Evolutionary conservation across 2,888 invertebrate genomes (phyloP).

Genomic region (Anagyrus pseudococci): DNA sequence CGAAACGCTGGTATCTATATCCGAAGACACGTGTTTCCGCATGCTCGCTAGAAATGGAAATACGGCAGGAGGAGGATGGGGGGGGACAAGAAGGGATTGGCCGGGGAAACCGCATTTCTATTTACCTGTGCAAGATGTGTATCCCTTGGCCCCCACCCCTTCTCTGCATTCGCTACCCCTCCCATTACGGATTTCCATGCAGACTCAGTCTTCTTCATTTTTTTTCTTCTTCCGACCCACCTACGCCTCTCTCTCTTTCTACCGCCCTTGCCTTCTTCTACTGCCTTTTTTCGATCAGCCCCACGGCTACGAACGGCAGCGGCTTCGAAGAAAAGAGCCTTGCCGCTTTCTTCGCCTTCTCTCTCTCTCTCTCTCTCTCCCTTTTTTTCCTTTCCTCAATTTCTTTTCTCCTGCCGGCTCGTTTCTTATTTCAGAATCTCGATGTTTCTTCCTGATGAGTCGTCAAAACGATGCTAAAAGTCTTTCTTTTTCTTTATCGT

Average conservation of each 20-base stretch:
- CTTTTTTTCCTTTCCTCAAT: not conserved
- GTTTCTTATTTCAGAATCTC: too few relatives aligned
- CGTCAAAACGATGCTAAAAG: conserved; percentile 2
- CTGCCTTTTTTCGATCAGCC: conserved; percentile 15
- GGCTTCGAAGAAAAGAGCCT: not conserved
- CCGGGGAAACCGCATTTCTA: conserved; percentile 38
- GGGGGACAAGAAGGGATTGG: too few relatives aligned
- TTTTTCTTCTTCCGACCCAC: conserved; percentile 19
- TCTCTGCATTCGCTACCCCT: conserved; percentile 12
- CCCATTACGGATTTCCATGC: conserved; percentile 37
- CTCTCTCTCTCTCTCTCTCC: not conserved
- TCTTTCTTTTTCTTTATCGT: too few relatives aligned
- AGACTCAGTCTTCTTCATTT: conserved; percentile 22
- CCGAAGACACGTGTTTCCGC: conserved; percentile 22
- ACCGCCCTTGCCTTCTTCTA: not conserved
- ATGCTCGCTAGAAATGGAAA: conserved; percentile 34
- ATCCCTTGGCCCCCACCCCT: not conserved
- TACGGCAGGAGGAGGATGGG: too few relatives aligned
- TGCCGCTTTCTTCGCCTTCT: not conserved
- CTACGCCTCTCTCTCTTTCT: conserved; percentile 1
- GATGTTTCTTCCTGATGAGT: conserved; percentile 1
- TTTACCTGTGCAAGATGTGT: conserved; percentile 39
- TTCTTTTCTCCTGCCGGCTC: conserved; percentile 2
- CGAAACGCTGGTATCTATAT: too few relatives aligned
- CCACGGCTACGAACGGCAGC: conserved; percentile 1